These are phyloP conservation scores for Resseliella maxima DNA, from an alignment of 2,888 invertebrate species.

Conservation along the genomic window DNA sequence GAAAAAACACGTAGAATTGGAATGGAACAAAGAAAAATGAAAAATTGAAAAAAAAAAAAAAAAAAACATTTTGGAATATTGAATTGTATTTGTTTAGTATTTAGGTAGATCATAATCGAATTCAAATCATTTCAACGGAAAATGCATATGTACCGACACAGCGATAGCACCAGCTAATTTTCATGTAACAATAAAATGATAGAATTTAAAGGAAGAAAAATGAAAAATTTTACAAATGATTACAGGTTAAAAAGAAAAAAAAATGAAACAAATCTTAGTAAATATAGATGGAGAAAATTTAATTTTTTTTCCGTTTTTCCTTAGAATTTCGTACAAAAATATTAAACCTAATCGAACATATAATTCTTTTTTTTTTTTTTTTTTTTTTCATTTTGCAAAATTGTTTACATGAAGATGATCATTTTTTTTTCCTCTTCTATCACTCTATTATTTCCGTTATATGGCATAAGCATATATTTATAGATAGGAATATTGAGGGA, in stretches of 20 bases:
- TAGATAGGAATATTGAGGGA: neutral
- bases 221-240: slow-evolving; percentile 39
- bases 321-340: slow-evolving; percentile 23
- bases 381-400: neutral
- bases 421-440: neutral
- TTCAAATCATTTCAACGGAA: slow-evolving; percentile 33
- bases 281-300: neutral
- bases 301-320: neutral
- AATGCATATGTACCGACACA: neutral
- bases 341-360: neutral
- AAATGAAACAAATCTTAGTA: neutral
- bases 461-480: neutral
- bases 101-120: slow-evolving; percentile 3
- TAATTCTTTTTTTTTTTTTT: too few relatives aligned
- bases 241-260: slow-evolving; percentile 16
- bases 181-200: slow-evolving; percentile 13
- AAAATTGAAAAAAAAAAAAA: neutral
- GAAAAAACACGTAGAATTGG: neutral
- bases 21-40: neutral
- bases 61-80: neutral
- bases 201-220: neutral
- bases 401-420: neutral
- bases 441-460: neutral
- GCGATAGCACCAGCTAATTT: neutral
- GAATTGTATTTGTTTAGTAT: neutral